Conservation (phyloP, 2,113 vertebrate species). For the Orthonyx spaldingii region DNA sequence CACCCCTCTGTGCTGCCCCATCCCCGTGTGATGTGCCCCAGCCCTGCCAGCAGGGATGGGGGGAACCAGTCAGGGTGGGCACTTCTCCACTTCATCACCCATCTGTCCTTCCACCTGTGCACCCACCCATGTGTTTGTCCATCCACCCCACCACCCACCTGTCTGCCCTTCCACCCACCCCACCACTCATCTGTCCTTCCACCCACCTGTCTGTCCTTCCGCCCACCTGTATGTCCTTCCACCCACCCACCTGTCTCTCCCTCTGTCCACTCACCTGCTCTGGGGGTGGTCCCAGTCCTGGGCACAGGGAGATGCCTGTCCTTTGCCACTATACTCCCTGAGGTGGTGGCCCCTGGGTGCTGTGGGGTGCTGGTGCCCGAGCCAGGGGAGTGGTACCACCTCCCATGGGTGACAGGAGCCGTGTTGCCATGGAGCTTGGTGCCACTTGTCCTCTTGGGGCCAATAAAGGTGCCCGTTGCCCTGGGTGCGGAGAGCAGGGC, state of each 20-base stretch:
- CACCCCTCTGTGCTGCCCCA: rapidly evolving
- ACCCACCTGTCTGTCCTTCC: too few species aligned
- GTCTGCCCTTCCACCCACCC: not conserved
- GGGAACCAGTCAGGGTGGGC: not conserved
- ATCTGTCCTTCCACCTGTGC: too few species aligned
- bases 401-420: not conserved
- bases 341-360: not conserved
- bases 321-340: rapidly evolving
- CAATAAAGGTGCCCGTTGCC: not conserved
- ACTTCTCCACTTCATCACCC: not conserved
- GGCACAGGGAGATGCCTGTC: not conserved
- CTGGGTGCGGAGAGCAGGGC: not conserved
- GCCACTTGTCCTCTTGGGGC: not conserved
- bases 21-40: not conserved
- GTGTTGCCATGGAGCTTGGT: not conserved
- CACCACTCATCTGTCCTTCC: not conserved
- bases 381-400: not conserved
- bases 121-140: too few species aligned
- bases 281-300: not conserved
- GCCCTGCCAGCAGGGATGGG: not conserved
- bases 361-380: not conserved
- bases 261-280: not conserved
- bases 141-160: too few species aligned
- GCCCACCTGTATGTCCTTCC: not conserved
- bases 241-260: too few species aligned